Base-by-base conservation (phyloP, 2,113 vertebrate genomes). In the Brachypodius melanocephalos region DNA sequence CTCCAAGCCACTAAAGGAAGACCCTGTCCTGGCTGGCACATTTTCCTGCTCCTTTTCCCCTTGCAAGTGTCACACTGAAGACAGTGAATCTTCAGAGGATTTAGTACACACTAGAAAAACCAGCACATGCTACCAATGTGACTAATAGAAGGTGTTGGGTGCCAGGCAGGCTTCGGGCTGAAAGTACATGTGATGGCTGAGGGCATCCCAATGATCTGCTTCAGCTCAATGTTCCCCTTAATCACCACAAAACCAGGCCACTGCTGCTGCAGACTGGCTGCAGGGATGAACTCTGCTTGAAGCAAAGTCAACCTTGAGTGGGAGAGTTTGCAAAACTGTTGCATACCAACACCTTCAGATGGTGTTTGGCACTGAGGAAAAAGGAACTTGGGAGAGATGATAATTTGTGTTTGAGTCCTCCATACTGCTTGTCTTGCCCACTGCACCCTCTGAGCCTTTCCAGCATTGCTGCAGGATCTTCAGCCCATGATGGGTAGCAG, bases 91-190 rank as follows among this genome's bases (percentile, higher is more conserved):
- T 91, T 55, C 79, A 52, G 42, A 42, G 52, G 10, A 69, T 72
- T 65, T 58, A 61, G 26, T n/a, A 29, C 16, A 43, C 2, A 3
- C 21, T 14, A 74, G 45, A 38, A 45, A 83, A 87, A 26, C 0
- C 34, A 71, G 21, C 5, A 1, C 14, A 58, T 0, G 6, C 28
- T 74, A 69, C 26, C 1, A 3, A 52, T 6, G 4, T 12, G 57
- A 61, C 42, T 67, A 42, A 43, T 42, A 17, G 62, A 65, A 1
- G 5, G 19, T 1, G 2, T 24, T 65, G 52, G 8, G n/a, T 67
- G 40, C 52, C 55, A 76, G 81, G 45, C 13, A 49, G 25, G 52
- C 40, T 57, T 72, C 28, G 72, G 43, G 51, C 40, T 77, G 72
- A 36, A 43, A 26, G 52, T 38, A 52, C 0, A 0, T 6, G 28